Evolutionary conservation across 64 coral and sea anemone genomes (phyloP).

Genomic region (Montipora cactus): DNA sequence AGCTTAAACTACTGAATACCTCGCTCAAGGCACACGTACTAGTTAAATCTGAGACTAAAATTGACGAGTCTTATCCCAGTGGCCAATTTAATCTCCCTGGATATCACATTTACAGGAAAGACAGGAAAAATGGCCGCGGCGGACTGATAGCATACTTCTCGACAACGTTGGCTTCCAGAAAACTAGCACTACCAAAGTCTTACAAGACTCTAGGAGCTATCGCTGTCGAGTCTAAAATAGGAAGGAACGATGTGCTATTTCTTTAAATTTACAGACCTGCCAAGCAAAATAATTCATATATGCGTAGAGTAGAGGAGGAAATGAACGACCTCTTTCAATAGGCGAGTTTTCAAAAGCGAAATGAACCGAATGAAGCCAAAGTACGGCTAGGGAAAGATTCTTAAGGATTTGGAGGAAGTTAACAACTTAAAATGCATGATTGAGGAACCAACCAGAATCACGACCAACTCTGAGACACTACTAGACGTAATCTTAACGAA

Average conservation of each 20-base stretch:
- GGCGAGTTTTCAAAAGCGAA: constrained; percentile 69
- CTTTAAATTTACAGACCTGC: constrained; percentile 67
- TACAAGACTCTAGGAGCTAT: constrained; percentile 77
- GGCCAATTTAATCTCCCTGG: constrained; percentile 50
- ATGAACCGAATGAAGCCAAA: not conserved
- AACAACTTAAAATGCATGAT: not conserved
- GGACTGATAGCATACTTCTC: constrained; percentile 74
- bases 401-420: constrained; percentile 3
- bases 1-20: not conserved
- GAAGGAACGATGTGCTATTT: constrained; percentile 51
- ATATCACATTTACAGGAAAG: constrained; percentile 71
- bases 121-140: constrained; percentile 58
- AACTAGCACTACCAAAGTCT: constrained; percentile 59
- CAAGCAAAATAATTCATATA: constrained; percentile 46
- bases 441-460: not conserved
- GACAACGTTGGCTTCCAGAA: constrained; percentile 66
- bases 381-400: not conserved
- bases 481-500: not conserved
- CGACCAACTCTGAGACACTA: not conserved
- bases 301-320: constrained; percentile 69
- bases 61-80: constrained; percentile 68
- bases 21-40: not conserved
- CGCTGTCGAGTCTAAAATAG: constrained; percentile 66
- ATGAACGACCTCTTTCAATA: constrained; percentile 68
- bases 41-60: not conserved